Percentiles rank a stretch among this genome's conserved stretches.
Conservation (phyloP, 2,888 invertebrate genomes). For the Megamerina dolium region DNA sequence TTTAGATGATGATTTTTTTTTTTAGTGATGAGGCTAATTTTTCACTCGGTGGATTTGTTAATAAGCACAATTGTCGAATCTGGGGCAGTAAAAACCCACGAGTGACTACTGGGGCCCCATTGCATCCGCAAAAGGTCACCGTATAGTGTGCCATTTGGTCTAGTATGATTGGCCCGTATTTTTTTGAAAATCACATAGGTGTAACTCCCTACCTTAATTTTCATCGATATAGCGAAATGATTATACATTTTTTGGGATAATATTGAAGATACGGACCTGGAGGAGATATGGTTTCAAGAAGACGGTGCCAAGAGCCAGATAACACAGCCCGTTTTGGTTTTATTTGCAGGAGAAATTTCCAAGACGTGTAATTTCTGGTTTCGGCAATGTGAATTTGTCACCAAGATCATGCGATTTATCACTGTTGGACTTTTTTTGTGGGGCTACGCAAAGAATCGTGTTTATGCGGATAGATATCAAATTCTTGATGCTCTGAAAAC, state of each 20-base stretch:
- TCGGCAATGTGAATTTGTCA: too few relatives aligned
- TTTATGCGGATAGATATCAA: too few relatives aligned
- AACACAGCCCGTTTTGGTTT: not conserved
- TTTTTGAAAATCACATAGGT: not conserved
- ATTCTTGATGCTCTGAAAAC: too few relatives aligned
- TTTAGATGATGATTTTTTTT: too few relatives aligned
- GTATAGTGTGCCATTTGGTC: not conserved
- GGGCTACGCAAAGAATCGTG: too few relatives aligned
- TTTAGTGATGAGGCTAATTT: not conserved
- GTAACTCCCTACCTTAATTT: too few relatives aligned
- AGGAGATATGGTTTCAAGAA: not conserved
- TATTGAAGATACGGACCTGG: not conserved
- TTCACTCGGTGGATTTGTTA: not conserved
- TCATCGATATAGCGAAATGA: not conserved
- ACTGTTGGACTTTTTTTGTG: too few relatives aligned
- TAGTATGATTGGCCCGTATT: not conserved
- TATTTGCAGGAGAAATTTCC: too few relatives aligned
- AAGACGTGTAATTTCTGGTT: too few relatives aligned
- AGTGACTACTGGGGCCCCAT: not conserved
- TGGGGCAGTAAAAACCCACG: not conserved
- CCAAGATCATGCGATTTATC: too few relatives aligned
- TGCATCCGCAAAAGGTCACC: not conserved
- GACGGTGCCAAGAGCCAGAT: not conserved
- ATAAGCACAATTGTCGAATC: not conserved
- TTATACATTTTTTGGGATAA: not conserved